Conservation (phyloP, 2,797 vertebrate species). For the Phyllotis vaccarum region DNA sequence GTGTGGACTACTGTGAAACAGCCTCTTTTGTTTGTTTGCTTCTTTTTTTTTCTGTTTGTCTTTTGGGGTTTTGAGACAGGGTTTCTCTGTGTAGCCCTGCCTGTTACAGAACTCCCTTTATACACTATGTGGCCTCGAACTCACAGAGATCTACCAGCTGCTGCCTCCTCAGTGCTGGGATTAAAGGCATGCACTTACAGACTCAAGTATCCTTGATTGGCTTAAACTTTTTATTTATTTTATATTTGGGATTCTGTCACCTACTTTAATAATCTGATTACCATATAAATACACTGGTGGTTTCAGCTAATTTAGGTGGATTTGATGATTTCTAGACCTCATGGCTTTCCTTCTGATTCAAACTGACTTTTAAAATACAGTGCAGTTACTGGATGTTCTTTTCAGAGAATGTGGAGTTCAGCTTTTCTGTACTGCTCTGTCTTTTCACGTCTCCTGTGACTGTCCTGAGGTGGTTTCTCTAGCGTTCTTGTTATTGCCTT, state of each 20-base stretch:
- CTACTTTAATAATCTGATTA: conserved; percentile 51
- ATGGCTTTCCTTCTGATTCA: conserved; percentile 30
- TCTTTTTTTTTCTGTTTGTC: no score
- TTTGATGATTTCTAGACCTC: conserved; percentile 54
- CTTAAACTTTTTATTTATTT: conserved; percentile 52
- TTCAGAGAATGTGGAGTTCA: conserved; percentile 30
- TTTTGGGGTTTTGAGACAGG: neutral
- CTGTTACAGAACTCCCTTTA: neutral
- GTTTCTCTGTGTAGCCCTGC: neutral
- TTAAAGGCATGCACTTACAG: neutral
- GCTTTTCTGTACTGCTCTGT: neutral
- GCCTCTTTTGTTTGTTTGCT: neutral
- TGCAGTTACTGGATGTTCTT: conserved; percentile 19
- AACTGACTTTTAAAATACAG: conserved; percentile 53
- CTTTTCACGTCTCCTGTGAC: conserved; percentile 48
- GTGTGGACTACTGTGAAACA: neutral
- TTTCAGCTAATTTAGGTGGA: conserved; percentile 48
- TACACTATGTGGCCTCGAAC: neutral
- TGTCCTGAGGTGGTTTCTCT: conserved; percentile 21
- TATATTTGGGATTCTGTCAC: conserved; percentile 62
- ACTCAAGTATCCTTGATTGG: neutral
- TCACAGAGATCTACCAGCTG: neutral
- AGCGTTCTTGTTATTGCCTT: conserved; percentile 29
- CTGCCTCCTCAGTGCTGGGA: neutral
- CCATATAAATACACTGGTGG: conserved; percentile 5